These are phyloP conservation scores for Lampropteryx suffumata DNA, from an alignment of 2,888 invertebrate genomes.

Conservation along the genomic window DNA sequence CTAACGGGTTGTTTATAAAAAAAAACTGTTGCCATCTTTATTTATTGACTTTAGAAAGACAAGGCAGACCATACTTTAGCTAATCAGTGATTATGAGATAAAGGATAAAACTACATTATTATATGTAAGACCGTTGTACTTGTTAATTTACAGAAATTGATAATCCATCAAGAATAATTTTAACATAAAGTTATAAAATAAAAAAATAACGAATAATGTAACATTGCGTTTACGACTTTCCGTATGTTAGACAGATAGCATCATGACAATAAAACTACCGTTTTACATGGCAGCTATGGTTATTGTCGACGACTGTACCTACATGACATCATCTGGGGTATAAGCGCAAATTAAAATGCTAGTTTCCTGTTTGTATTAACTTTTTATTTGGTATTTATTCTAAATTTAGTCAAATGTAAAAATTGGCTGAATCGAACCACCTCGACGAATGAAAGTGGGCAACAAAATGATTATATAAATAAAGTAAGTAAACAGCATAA, in stretches of 20 bases:
- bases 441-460: constrained; percentile 48
- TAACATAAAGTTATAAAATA: neutral
- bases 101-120: too few relatives aligned
- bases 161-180: neutral
- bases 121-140: too few relatives aligned
- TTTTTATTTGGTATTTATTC: constrained; percentile 58
- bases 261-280: constrained; percentile 28
- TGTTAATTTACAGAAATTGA: neutral
- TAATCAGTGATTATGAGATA: too few relatives aligned
- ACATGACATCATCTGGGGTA: constrained; percentile 66
- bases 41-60: too few relatives aligned
- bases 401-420: constrained; percentile 46
- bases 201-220: neutral
- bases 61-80: too few relatives aligned
- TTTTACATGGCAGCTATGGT: constrained; percentile 13
- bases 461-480: constrained; percentile 39
- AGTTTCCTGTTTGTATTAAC: constrained; percentile 62
- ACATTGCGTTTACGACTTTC: constrained; percentile 14
- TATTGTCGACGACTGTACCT: constrained; percentile 46
- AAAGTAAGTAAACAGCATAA: too few relatives aligned
- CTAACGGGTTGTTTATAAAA: too few relatives aligned
- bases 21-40: too few relatives aligned
- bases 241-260: constrained; percentile 6
- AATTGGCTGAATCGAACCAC: too few relatives aligned
- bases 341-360: constrained; percentile 67